Conservation (phyloP, 2,797 vertebrate species). For the Lepus oiostolus region DNA sequence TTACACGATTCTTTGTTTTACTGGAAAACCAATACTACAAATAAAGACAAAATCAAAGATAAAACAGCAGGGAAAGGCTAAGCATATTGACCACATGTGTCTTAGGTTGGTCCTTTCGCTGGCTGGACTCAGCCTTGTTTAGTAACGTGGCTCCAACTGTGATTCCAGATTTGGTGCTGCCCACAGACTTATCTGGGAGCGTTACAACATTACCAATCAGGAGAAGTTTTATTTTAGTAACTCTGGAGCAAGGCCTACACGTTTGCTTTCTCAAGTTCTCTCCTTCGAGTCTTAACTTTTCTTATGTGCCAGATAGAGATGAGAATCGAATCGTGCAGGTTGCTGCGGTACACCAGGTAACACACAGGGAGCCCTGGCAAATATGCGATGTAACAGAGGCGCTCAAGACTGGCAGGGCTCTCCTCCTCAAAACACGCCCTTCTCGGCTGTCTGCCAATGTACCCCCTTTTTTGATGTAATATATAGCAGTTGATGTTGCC, state of each 20-base stretch:
- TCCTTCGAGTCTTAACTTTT: background rate
- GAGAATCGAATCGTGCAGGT: background rate
- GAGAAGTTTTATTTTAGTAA: background rate
- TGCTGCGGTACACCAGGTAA: accelerated
- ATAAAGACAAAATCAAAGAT: slow-evolving; percentile 6
- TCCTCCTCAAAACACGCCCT: background rate
- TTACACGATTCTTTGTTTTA: slow-evolving; percentile 8
- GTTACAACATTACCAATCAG: background rate
- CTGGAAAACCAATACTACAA: background rate
- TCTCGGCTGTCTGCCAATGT: background rate
- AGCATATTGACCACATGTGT: background rate
- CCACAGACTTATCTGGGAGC: background rate
- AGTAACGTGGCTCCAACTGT: accelerated
- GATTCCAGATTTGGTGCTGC: background rate
- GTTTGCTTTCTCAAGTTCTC: background rate
- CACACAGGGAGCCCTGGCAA: background rate
- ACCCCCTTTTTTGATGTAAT: background rate
- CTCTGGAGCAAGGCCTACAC: background rate
- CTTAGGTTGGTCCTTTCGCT: background rate
- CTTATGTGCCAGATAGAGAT: background rate
- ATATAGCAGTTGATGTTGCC: background rate
- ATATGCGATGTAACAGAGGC: accelerated
- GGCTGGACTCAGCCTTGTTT: background rate
- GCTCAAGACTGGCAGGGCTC: accelerated
- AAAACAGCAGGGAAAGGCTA: background rate